These are phyloP conservation scores for Sphenopsis melanotis DNA, from an alignment of 2,797 vertebrate genomes.

Conservation along the genomic window DNA sequence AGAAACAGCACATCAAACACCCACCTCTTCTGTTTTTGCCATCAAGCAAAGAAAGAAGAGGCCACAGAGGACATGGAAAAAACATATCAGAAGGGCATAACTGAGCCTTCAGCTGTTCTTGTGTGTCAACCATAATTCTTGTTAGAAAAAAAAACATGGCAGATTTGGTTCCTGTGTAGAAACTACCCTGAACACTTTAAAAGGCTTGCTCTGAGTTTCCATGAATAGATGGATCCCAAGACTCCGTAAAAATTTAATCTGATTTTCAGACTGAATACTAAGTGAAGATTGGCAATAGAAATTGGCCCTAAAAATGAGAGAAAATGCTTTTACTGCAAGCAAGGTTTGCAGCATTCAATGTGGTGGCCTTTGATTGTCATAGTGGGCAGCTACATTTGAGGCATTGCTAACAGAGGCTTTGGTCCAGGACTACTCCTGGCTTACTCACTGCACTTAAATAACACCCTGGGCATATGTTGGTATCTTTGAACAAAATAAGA, in stretches of 20 bases:
- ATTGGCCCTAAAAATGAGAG: not conserved
- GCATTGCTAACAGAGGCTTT: not conserved
- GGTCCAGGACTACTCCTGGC: not conserved
- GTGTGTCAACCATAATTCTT: not conserved
- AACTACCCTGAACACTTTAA: not conserved
- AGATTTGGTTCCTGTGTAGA: not conserved
- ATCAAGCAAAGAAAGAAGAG: slow-evolving; percentile 9
- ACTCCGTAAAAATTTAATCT: not conserved
- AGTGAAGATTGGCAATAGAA: not conserved
- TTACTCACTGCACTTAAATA: not conserved
- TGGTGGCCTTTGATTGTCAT: not conserved
- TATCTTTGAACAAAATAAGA: not conserved
- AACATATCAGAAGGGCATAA: not conserved
- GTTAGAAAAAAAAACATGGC: not conserved
- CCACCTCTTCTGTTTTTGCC: not conserved
- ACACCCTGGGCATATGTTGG: not conserved
- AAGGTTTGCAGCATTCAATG: not conserved
- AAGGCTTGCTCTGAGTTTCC: not conserved
- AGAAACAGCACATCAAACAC: slow-evolving; percentile 15
- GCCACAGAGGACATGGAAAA: not conserved
- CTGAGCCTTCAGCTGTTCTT: not conserved
- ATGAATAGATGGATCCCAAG: not conserved
- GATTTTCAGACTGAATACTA: slow-evolving; percentile 3
- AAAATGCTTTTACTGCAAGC: not conserved
- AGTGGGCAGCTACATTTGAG: not conserved